Evolutionary conservation across 2,113 vertebrate genomes (phyloP), one percentile per base, ranked within the genome.

Genomic region (Machaerirhynchus nigripectus): DNA sequence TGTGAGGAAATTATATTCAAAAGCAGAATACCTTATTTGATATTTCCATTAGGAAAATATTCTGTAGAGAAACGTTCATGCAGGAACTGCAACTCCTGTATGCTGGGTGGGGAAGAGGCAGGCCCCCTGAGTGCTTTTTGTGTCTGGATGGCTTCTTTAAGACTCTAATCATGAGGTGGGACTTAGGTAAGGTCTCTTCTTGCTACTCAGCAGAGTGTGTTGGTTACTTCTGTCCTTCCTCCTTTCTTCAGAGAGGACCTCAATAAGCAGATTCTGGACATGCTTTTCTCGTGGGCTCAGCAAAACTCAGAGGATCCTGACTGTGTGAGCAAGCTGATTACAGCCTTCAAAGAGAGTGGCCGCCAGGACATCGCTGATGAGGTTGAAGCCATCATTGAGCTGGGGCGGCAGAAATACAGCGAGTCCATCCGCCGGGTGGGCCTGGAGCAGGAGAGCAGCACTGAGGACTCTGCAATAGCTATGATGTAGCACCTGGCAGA

Each of bases 271-370:
- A 98, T 99, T 76, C 96, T 98, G 78, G 98, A 99, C 69, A 99
- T 99, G 99, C 98, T 99, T 28, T 99, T 99, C 96, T 98, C 97
- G 1, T 99, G 99, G 99, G 99, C 99, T 4, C 97, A 98, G 84
- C 96, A 93, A 86, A 99, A 99, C 94, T 96, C 46, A 0, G 97
- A 97, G 31, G 97, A 97, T 19, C 97, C 98, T 0, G 98, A 98
- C 42, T 98, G 98, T 0, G 98, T 98, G 92, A 97, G 92, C 37
- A 97, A 95, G 82, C 95, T 99, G 56, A 95, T 98, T 35, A 44
- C 69, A 16, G 99, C 99, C 23, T 97, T 99, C 98, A 97, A 98
- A 44, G 97, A 98, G 59, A 99, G 99, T 0, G 98, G 97, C 64
- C 98, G 99, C 94, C 98, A 76, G 95, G 99, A 99, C 90, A 96